These are phyloP conservation scores for Formica aserva DNA, from an alignment of 2,888 invertebrate species.

Conservation along the genomic window DNA sequence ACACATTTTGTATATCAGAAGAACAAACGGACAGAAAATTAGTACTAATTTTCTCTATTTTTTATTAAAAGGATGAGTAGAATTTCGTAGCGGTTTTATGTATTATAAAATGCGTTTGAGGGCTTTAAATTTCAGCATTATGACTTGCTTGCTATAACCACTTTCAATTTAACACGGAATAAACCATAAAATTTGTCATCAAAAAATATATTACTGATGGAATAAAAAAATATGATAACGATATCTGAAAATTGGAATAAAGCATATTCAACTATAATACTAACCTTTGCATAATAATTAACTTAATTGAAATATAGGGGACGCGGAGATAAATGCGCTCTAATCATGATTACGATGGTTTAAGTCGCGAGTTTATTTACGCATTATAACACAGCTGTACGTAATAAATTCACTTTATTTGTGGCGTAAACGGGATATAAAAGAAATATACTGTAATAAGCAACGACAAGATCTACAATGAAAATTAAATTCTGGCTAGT, in stretches of 20 bases:
- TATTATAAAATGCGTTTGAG: not conserved
- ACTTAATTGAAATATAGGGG: slow-evolving; percentile 30
- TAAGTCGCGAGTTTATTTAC: slow-evolving; percentile 19
- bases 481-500: slow-evolving; percentile 17
- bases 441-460: not conserved
- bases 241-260: slow-evolving; percentile 6
- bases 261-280: not conserved
- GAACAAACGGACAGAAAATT: not conserved
- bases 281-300: slow-evolving; percentile 23
- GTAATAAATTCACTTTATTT: slow-evolving; percentile 38
- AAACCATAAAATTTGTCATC: not conserved
- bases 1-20: not conserved
- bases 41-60: not conserved
- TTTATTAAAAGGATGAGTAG: not conserved
- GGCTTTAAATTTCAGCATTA: not conserved
- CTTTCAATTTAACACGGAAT: slow-evolving; percentile 3
- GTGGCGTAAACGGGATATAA: slow-evolving; percentile 8
- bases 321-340: not conserved
- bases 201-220: not conserved
- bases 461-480: not conserved
- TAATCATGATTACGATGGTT: slow-evolving; percentile 38
- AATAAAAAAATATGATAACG: slow-evolving; percentile 16
- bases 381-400: slow-evolving; percentile 1
- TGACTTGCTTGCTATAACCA: not conserved
- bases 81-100: not conserved